Conservation (phyloP, 64 coral and sea anemone species). For the Porites lutea region DNA sequence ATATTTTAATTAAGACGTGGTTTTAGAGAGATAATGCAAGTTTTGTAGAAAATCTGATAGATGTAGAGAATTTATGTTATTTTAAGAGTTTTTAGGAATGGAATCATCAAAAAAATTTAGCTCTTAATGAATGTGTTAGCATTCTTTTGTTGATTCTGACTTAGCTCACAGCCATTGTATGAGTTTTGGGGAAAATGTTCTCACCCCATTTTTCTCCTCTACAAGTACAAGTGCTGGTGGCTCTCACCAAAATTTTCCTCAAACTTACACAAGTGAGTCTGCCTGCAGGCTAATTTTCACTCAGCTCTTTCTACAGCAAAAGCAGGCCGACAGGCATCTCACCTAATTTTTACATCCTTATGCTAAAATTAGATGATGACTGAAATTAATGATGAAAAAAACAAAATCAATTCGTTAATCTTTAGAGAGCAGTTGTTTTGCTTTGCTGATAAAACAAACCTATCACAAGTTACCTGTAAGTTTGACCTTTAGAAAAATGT, state of each 20-base stretch:
- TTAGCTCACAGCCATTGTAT: too few species aligned
- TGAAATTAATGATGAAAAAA: background rate
- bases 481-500: background rate
- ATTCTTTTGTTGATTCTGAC: background rate
- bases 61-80: conserved; percentile 5
- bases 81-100: background rate
- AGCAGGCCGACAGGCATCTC: background rate
- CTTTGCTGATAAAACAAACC: conserved; percentile 11
- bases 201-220: too few species aligned
- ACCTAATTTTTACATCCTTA: background rate
- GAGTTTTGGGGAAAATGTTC: too few species aligned
- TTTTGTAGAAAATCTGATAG: background rate
- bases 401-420: background rate
- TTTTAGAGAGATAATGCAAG: background rate
- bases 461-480: conserved; percentile 8
- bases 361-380: background rate
- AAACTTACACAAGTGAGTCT: too few species aligned
- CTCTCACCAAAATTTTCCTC: too few species aligned
- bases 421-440: conserved; percentile 26
- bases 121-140: background rate
- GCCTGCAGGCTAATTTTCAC: too few species aligned
- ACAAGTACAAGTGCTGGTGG: too few species aligned
- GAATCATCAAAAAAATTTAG: background rate
- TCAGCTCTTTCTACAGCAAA: background rate
- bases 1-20: background rate